These are phyloP conservation scores for Eurystomus gularis DNA, from an alignment of 2,113 vertebrate species.

Conservation along the genomic window DNA sequence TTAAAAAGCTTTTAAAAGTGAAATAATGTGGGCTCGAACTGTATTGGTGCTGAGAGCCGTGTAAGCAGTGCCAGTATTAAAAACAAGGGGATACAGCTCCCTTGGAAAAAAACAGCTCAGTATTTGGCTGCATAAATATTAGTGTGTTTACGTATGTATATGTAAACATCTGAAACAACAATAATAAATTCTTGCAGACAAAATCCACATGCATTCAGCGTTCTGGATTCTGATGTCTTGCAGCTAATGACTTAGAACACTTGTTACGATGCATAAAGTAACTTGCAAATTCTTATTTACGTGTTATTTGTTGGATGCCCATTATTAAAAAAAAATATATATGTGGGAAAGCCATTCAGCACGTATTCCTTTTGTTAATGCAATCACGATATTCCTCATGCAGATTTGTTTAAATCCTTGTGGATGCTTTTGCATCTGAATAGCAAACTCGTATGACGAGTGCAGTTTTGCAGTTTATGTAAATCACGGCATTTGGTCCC, in stretches of 20 bases:
- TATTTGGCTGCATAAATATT: neutral
- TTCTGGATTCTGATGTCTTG: neutral
- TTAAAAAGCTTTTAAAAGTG: neutral
- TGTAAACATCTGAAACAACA: neutral
- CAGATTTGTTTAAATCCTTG: slow-evolving; percentile 12
- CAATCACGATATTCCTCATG: neutral
- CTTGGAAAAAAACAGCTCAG: neutral
- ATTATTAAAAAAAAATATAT: neutral
- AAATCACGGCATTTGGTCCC: slow-evolving; percentile 4
- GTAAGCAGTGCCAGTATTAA: neutral
- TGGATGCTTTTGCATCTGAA: neutral
- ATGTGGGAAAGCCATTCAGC: neutral
- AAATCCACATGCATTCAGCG: neutral
- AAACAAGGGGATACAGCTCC: neutral
- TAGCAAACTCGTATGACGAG: neutral
- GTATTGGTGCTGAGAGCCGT: neutral
- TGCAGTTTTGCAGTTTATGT: neutral
- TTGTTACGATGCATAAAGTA: neutral
- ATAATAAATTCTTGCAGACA: neutral
- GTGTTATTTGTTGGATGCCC: neutral
- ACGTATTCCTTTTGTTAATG: neutral
- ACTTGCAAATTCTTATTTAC: neutral
- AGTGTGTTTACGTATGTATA: neutral
- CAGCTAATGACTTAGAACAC: neutral
- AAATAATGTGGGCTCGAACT: neutral